Conservation (phyloP, 92 coral and sea anemone species). For the Nematostella vectensis region DNA sequence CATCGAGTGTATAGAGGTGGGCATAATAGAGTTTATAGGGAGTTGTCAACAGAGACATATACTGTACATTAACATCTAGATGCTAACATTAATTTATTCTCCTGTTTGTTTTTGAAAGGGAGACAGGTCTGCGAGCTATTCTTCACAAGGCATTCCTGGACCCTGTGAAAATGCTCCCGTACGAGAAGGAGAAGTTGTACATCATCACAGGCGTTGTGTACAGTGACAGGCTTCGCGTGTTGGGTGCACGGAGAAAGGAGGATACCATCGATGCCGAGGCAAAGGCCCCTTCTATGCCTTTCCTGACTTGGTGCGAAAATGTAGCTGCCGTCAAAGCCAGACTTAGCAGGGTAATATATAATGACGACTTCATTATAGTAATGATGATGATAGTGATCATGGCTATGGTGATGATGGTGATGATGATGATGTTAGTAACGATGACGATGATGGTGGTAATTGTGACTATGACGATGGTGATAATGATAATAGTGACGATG, state of each 20-base stretch:
- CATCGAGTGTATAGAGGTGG: no score
- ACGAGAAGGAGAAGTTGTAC: conserved; percentile 14
- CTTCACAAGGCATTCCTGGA: conserved; percentile 10
- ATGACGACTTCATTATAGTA: no score
- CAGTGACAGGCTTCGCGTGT: conserved; percentile 23
- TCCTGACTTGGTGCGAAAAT: conserved; percentile 3
- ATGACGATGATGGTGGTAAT: no score
- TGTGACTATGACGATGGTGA: no score
- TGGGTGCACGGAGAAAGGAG: conserved; percentile 10
- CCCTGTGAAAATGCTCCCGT: conserved; percentile 16
- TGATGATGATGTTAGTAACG: no score
- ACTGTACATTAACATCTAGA: no score
- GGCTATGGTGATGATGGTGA: no score
- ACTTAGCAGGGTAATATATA: conserved; percentile 2
- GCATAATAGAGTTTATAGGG: no score
- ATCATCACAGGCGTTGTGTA: conserved; percentile 31
- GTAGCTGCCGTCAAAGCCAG: conserved; percentile 2
- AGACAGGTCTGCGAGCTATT: conserved; percentile 4
- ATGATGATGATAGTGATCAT: no score
- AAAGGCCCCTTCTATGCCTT: conserved; percentile 3
- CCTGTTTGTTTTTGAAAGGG: conserved; percentile 6
- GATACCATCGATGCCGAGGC: conserved; percentile 2
- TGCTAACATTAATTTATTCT: no score
- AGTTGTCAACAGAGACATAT: no score
- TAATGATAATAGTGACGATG: no score